Evolutionary conservation across 2,797 vertebrate genomes (phyloP).

Genomic region (Poecilia gillii): DNA sequence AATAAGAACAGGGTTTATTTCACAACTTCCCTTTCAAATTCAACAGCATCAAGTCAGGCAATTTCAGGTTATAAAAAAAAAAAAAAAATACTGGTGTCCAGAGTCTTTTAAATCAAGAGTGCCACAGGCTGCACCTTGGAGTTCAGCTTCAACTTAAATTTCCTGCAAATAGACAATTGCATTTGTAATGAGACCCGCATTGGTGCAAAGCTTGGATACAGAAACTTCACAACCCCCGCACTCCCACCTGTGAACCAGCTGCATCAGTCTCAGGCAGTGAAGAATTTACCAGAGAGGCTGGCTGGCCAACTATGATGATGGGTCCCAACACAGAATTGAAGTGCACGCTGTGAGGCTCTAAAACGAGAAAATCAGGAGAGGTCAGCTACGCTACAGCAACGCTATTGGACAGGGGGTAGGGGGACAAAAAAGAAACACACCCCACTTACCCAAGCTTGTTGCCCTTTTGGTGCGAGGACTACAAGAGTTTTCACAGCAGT

Average conservation of each 20-base stretch:
- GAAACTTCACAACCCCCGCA: not conserved
- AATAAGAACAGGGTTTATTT: not conserved
- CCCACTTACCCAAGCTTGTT: conserved; percentile 39
- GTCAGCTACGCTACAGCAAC: not conserved
- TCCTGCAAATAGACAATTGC: conserved; percentile 4
- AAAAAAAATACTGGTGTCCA: not conserved
- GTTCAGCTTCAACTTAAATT: conserved; percentile 3
- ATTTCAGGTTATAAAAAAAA: not conserved
- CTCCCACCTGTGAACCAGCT: not conserved
- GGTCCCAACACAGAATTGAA: conserved; percentile 76
- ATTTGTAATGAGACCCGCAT: not conserved
- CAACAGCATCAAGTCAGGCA: not conserved
- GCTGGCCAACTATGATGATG: conserved; percentile 57
- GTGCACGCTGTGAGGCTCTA: conserved; percentile 37
- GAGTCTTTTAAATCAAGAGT: not conserved
- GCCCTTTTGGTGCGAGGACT: conserved; percentile 33
- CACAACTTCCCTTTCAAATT: not conserved
- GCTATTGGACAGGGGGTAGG: rapidly evolving
- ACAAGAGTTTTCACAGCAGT: conserved; percentile 80
- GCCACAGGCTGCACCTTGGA: not conserved
- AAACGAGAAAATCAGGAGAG: not conserved
- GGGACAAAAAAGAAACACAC: not conserved
- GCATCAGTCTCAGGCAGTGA: not conserved
- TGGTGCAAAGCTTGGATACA: not conserved
- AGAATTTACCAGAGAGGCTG: not conserved